A percentile compares a stretch with the other conserved stretches of the same genome.
Conservation (phyloP, 2,888 invertebrate species). For the Celastrina argiolus region DNA sequence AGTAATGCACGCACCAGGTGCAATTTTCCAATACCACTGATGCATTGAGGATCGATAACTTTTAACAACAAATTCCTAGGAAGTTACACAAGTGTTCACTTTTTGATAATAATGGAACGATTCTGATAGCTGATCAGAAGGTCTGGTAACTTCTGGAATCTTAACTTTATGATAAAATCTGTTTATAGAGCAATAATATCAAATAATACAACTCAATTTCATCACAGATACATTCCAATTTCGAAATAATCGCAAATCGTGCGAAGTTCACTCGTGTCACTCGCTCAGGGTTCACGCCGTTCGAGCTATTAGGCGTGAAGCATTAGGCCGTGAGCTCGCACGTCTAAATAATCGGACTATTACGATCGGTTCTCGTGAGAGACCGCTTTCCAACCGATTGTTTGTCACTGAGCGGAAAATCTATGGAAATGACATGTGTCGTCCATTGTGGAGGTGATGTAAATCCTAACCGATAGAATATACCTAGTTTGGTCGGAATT, state of each 20-base stretch:
- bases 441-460: not conserved
- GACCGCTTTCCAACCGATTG: slow-evolving; percentile 37
- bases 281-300: not conserved
- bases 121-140: too few relatives aligned
- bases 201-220: too few relatives aligned
- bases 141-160: too few relatives aligned
- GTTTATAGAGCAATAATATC: too few relatives aligned
- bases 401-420: slow-evolving; percentile 31
- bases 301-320: slow-evolving; percentile 20
- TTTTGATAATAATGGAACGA: not conserved
- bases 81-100: not conserved
- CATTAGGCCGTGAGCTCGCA: slow-evolving; percentile 33
- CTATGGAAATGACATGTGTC: slow-evolving; percentile 16
- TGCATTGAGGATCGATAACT: not conserved
- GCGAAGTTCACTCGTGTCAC: not conserved
- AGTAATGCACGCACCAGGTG: slow-evolving; percentile 1
- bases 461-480: not conserved
- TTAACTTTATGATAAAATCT: too few relatives aligned
- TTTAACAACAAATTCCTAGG: not conserved
- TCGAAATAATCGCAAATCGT: not conserved
- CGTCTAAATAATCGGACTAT: slow-evolving; percentile 33
- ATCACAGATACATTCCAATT: not conserved
- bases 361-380: slow-evolving; percentile 37
- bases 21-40: not conserved
- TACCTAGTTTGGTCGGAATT: not conserved